phyloP scores from a whole-genome alignment of 1,140 invertebrate species.

The Calephelis virginiensis region DNA sequence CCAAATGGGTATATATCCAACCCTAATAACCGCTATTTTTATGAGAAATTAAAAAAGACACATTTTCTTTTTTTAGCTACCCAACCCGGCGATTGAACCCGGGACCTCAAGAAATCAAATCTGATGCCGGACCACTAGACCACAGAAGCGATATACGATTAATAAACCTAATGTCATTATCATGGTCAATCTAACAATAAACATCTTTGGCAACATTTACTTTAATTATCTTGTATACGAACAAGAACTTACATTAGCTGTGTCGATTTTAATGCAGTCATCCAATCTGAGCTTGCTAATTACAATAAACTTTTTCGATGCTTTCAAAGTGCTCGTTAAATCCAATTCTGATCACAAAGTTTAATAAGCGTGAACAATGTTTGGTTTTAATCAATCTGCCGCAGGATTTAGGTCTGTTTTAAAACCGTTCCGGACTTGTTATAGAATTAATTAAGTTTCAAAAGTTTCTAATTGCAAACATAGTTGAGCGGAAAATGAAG shows the following conservation, averaged over 20 bases:
- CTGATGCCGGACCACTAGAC: no score
- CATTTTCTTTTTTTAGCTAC: no score
- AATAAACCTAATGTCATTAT: background rate
- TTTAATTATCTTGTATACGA: slow-evolving; percentile 18
- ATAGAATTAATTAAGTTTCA: slow-evolving; percentile 12
- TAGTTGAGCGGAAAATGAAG: slow-evolving; percentile 4
- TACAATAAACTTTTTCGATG: slow-evolving; percentile 20
- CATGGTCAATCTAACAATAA: background rate
- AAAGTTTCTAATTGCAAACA: slow-evolving; percentile 12
- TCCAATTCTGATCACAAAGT: slow-evolving; percentile 11
- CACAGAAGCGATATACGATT: no score
- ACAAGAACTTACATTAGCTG: slow-evolving; percentile 15
- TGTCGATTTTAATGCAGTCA: slow-evolving; percentile 21
- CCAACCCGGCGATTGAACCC: no score
- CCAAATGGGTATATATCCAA: no score
- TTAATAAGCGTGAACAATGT: slow-evolving; percentile 5
- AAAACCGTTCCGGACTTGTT: slow-evolving; percentile 1
- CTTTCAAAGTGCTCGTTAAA: slow-evolving; percentile 12
- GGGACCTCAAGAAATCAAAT: no score
- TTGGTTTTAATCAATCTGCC: slow-evolving; percentile 5
- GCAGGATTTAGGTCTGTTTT: background rate
- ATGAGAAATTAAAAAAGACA: no score
- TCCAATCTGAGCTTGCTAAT: slow-evolving; percentile 20
- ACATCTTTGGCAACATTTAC: slow-evolving; percentile 5
- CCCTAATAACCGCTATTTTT: no score